Percentiles rank a stretch among this genome's conserved stretches.
phyloP scores from a whole-genome alignment of 35 echinoderm and acorn worm species.

The Apostichopus californicus region DNA sequence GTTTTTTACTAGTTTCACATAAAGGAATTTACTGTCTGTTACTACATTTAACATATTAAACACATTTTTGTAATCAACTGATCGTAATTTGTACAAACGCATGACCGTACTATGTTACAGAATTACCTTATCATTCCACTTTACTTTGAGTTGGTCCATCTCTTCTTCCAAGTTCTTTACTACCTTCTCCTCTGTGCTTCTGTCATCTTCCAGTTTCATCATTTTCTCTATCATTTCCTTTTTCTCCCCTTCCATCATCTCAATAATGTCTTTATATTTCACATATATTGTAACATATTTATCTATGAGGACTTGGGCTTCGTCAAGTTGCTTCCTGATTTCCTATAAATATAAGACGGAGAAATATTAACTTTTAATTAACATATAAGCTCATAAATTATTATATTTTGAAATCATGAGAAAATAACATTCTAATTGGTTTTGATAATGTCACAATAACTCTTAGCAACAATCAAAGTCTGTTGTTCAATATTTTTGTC shows the following conservation, averaged over 20 bases:
- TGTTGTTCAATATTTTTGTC: too few species aligned
- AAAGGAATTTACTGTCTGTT: too few species aligned
- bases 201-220: not conserved
- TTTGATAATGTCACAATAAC: too few species aligned
- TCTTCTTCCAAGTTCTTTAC: not conserved
- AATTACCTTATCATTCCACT: slow-evolving; percentile 13
- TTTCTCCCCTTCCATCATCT: not conserved
- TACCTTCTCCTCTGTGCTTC: not conserved
- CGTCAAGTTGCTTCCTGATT: not conserved
- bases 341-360: not conserved
- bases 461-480: too few species aligned
- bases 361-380: not conserved
- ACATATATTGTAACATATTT: not conserved
- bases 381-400: too few species aligned
- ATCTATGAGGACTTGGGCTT: slow-evolving; percentile 7
- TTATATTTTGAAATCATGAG: too few species aligned
- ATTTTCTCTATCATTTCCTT: slow-evolving; percentile 1
- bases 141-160: not conserved
- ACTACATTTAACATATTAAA: too few species aligned
- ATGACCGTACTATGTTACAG: not conserved
- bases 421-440: too few species aligned
- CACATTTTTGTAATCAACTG: too few species aligned
- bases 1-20: too few species aligned
- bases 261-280: not conserved
- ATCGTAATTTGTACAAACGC: too few species aligned